phyloP scores from a whole-genome alignment of 2,888 invertebrate species.

The Sphinx pinastri region DNA sequence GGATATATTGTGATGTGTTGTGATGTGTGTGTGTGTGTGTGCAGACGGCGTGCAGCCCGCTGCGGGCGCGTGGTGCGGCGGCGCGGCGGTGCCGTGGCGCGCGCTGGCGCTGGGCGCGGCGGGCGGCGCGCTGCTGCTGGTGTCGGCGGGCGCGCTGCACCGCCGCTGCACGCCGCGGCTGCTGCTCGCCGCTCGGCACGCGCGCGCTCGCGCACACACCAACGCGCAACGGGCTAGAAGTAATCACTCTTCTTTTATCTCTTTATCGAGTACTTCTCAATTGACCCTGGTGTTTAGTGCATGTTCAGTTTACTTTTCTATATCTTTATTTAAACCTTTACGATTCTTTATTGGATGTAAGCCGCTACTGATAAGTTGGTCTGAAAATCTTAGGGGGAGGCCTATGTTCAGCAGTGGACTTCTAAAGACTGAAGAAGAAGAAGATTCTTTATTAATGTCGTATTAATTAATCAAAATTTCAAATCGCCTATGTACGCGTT shows the following conservation, averaged over 20 bases:
- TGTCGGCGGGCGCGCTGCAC: slow-evolving; percentile 80
- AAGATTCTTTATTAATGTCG: no score
- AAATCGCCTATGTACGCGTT: no score
- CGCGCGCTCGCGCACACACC: slow-evolving; percentile 63
- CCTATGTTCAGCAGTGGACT: no score
- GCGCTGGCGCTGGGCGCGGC: slow-evolving; percentile 81
- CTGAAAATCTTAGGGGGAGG: no score
- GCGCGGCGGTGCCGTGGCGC: slow-evolving; percentile 82
- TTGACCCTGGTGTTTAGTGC: neutral
- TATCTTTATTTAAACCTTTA: no score
- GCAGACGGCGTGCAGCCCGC: slow-evolving; percentile 31
- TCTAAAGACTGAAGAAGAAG: no score
- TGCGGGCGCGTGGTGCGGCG: slow-evolving; percentile 52
- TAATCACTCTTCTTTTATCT: slow-evolving; percentile 33
- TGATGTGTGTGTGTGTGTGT: no score
- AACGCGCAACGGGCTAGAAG: slow-evolving; percentile 70
- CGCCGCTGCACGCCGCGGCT: slow-evolving; percentile 72
- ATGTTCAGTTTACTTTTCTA: no score
- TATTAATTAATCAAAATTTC: no score
- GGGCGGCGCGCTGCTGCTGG: slow-evolving; percentile 72
- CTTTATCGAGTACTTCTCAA: neutral
- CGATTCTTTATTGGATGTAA: no score
- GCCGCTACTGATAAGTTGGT: no score
- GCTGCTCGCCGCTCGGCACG: slow-evolving; percentile 68
- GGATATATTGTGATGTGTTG: no score